These are phyloP conservation scores for Globodera ellingtonae DNA, from an alignment of 1,140 invertebrate genomes.

Conservation along the genomic window DNA sequence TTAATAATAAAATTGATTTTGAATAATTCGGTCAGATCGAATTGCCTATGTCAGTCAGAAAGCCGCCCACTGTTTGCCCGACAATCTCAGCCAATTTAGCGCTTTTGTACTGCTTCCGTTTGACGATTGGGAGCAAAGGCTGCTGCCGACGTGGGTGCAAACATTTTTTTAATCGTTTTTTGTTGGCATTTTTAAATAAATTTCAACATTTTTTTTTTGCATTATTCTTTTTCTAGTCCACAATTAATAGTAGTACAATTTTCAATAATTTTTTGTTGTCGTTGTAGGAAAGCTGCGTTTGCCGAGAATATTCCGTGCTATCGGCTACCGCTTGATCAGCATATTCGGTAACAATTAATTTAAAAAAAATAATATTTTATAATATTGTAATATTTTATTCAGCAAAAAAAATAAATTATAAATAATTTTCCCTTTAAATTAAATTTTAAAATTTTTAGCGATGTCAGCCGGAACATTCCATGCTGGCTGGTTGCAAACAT, in stretches of 20 bases:
- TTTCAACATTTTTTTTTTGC: no score
- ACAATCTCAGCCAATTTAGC: background rate
- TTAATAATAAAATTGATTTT: no score
- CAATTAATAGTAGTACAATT: no score
- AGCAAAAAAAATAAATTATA: no score
- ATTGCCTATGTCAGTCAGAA: background rate
- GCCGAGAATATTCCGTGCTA: background rate
- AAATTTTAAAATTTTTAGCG: background rate
- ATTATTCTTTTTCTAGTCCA: no score
- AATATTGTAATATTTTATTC: no score
- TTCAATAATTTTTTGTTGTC: background rate
- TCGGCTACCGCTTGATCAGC: background rate
- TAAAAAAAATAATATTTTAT: no score
- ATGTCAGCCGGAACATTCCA: background rate
- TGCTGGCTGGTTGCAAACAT: background rate
- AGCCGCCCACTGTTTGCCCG: background rate
- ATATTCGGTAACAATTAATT: background rate
- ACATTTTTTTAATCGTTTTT: no score
- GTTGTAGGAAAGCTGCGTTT: background rate
- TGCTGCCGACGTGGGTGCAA: background rate
- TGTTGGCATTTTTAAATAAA: no score
- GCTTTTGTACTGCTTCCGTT: background rate
- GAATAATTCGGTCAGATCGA: background rate
- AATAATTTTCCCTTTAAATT: background rate
- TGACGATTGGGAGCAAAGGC: background rate